Evolutionary conservation across 2,888 invertebrate genomes (phyloP).

Genomic region (Polylopha cassiicola): DNA sequence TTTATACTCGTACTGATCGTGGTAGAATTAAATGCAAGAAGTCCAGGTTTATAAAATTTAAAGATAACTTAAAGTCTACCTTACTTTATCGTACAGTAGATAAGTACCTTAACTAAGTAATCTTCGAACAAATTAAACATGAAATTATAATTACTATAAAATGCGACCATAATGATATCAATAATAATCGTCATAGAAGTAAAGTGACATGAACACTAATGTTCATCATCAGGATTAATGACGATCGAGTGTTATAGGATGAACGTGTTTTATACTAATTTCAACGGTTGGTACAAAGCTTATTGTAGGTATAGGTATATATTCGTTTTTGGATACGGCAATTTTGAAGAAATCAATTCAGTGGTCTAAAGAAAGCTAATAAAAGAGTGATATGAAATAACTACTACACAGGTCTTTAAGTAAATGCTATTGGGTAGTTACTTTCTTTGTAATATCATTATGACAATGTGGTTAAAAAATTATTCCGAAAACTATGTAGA

Average conservation of each 20-base stretch:
- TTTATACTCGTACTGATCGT: too few relatives aligned
- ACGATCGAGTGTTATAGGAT: constrained; percentile 60
- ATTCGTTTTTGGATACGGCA: constrained; percentile 33
- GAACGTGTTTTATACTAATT: constrained; percentile 67
- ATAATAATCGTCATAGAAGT: too few relatives aligned
- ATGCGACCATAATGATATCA: constrained; percentile 42
- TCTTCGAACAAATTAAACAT: neutral
- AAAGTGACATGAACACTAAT: constrained; percentile 38
- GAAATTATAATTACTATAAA: constrained; percentile 7
- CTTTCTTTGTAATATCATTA: too few relatives aligned
- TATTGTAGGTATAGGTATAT: constrained; percentile 23
- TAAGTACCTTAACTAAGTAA: neutral
- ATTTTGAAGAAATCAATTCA: neutral
- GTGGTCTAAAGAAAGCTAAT: neutral
- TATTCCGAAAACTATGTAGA: too few relatives aligned
- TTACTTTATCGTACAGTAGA: too few relatives aligned
- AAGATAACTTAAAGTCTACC: too few relatives aligned
- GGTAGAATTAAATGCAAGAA: too few relatives aligned
- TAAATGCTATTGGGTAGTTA: too few relatives aligned
- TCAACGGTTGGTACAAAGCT: constrained; percentile 45
- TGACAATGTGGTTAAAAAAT: too few relatives aligned
- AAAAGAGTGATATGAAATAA: too few relatives aligned
- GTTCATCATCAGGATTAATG: constrained; percentile 66
- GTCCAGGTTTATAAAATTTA: too few relatives aligned
- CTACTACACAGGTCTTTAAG: too few relatives aligned